phyloP scores from a whole-genome alignment of 2,888 invertebrate species.

The Ectropis crepuscularia region DNA sequence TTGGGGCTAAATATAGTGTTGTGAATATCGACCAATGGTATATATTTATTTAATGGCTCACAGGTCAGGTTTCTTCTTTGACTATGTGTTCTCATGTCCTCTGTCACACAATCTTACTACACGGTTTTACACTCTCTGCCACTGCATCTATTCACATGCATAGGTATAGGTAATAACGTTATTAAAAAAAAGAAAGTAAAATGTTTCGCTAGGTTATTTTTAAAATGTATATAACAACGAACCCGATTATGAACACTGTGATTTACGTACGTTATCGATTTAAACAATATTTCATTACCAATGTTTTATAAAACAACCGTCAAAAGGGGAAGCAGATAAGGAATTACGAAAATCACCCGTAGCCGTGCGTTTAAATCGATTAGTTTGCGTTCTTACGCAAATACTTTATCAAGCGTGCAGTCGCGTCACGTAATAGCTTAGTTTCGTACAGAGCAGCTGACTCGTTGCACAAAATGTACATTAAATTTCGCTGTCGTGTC shows the following conservation, averaged over 20 bases:
- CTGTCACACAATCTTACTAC: no score
- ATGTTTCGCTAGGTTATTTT: no score
- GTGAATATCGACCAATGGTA: no score
- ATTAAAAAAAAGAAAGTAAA: no score
- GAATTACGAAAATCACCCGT: constrained; percentile 75
- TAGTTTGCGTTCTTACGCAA: constrained; percentile 77
- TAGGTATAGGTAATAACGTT: no score
- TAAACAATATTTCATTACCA: constrained; percentile 50
- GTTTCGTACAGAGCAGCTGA: constrained; percentile 61
- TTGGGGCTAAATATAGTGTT: no score
- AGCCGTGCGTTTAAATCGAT: constrained; percentile 78
- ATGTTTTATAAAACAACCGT: constrained; percentile 54
- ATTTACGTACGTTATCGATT: constrained; percentile 33
- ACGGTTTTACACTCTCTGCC: no score
- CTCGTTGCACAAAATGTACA: constrained; percentile 66
- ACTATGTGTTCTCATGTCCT: no score
- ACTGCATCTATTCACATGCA: no score
- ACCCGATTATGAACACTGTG: constrained; percentile 19
- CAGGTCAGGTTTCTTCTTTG: no score
- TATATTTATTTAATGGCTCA: no score
- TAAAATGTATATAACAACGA: neutral
- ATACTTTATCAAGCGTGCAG: constrained; percentile 74
- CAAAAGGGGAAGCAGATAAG: constrained; percentile 69
- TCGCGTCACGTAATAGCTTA: constrained; percentile 73
- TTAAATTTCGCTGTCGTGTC: constrained; percentile 52